Evolutionary conservation across 2,797 vertebrate genomes (phyloP).

Genomic region (Propithecus deckenii): DNA sequence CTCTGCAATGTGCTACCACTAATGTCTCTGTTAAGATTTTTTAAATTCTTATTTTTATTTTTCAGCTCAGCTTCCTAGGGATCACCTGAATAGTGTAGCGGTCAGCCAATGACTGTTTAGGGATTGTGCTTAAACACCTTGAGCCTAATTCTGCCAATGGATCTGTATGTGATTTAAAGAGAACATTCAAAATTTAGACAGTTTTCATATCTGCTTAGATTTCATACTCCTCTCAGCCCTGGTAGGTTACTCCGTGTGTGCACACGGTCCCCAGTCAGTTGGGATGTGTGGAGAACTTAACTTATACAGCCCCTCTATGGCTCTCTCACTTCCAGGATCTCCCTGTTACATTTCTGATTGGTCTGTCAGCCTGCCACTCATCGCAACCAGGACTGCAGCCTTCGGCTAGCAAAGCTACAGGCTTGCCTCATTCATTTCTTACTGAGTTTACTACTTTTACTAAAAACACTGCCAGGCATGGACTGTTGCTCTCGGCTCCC

Average conservation of each 20-base stretch:
- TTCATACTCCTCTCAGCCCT: constrained; percentile 26
- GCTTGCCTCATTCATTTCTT: not conserved
- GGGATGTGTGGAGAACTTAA: not conserved
- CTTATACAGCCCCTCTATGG: not conserved
- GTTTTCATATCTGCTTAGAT: not conserved
- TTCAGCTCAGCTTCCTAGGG: not conserved
- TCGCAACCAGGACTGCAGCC: not conserved
- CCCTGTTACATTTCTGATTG: not conserved
- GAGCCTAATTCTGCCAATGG: not conserved
- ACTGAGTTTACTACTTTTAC: not conserved
- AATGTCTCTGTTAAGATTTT: not conserved
- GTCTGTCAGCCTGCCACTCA: not conserved
- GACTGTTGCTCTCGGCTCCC: not conserved
- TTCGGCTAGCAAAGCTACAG: not conserved
- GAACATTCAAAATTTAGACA: not conserved
- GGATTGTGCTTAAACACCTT: not conserved
- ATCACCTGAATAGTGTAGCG: not conserved
- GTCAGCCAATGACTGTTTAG: not conserved
- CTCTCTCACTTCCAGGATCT: not conserved
- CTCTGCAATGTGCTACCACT: not conserved
- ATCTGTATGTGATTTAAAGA: not conserved
- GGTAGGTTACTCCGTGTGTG: not conserved
- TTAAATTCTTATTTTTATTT: not conserved
- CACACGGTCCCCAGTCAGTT: not conserved
- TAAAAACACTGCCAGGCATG: not conserved